Evolutionary conservation across 2,888 invertebrate species (phyloP), one percentile per base, ranked within the genome.

Genomic region (Branchellion lobata): DNA sequence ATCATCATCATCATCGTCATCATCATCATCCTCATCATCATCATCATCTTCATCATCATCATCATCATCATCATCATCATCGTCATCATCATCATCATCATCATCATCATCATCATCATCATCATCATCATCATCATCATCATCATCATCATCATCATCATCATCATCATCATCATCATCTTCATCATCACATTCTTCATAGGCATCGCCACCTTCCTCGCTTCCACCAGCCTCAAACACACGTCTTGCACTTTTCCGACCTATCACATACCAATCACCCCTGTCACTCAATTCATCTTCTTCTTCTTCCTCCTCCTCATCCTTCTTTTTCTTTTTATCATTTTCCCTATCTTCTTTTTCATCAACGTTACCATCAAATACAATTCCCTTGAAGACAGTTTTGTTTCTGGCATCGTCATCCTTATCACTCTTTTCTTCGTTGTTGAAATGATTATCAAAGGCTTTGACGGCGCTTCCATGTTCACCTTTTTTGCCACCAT

Each of bases 91-190:
- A 53, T 71, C 78, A 40, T 78, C 71, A 21, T 47, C 29, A 36
- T 73, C 61, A 33, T 73, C 61, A 73, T 40, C 72, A 53, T 73
- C 68, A 36, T 71, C 79, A n/a, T 79, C 79, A 74, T 71, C 80
- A 47, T 80, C 81, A 47, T 75, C 27, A 18, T 36, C 80, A 31
- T 79, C 47, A 21, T 27, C 57, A 68, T 76, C 79, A 29, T 79
- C 77, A 61, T 27, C 21, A 69, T 79, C 80, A 34, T 73, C 78
- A 57, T 75, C 75, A 27, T 75, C 57, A 75, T 75, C 57, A 71
- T 75, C 75, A 69, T 65, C 21, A 79, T 24, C 68, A 36, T 51
- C 74, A 29, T n/a, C 18, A 47, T 18, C 47, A 47, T 47, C 47
- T 14, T 47, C 11, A 47, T 47, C 47, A 47, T 47, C 8, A 47